phyloP scores from a whole-genome alignment of 2,113 vertebrate genomes.

The Apistogramma diplotaenia region DNA sequence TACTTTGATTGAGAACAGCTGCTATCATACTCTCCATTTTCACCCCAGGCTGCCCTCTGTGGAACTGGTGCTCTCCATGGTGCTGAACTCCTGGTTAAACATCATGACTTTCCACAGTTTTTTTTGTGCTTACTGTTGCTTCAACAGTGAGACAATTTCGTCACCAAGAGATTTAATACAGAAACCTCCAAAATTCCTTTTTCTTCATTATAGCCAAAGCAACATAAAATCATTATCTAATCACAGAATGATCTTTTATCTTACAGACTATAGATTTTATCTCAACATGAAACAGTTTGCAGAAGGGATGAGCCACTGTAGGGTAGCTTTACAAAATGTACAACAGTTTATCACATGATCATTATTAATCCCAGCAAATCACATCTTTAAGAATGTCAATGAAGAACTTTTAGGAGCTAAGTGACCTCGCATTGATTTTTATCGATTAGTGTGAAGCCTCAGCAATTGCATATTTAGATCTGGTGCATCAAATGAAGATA shows the following conservation, averaged over 20 bases:
- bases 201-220: background rate
- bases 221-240: background rate
- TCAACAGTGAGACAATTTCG: background rate
- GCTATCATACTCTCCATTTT: background rate
- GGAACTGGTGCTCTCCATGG: slow-evolving; percentile 35
- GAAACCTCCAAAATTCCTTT: background rate
- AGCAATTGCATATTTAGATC: background rate
- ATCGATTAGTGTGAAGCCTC: background rate
- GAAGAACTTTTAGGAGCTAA: background rate
- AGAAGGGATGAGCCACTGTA: background rate
- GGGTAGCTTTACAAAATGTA: background rate
- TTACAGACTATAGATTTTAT: background rate
- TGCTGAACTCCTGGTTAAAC: slow-evolving; percentile 16
- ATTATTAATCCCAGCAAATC: background rate
- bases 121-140: background rate
- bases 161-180: background rate
- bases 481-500: background rate
- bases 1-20: slow-evolving; percentile 52
- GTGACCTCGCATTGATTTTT: background rate
- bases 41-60: slow-evolving; percentile 8
- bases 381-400: background rate
- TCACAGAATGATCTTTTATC: background rate
- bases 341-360: background rate
- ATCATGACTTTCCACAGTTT: background rate
- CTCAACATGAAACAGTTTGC: background rate